Evolutionary conservation across 2,113 vertebrate species (phyloP).

Genomic region (Peromyscus polionotus): DNA sequence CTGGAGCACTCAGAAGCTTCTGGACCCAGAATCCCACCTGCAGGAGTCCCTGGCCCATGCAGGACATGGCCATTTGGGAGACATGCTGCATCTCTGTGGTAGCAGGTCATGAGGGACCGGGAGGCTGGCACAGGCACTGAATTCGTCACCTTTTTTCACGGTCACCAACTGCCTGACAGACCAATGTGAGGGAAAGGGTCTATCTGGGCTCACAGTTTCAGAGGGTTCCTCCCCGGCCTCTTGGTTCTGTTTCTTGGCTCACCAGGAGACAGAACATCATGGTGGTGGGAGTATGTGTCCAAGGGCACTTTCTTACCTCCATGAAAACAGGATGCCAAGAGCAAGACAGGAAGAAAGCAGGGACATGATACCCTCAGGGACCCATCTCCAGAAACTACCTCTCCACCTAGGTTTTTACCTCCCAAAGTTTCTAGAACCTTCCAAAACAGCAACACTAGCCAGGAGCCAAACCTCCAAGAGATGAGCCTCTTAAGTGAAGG

Average conservation of each 20-base stretch:
- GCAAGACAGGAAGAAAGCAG: neutral
- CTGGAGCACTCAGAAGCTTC: too few species aligned
- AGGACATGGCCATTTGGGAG: neutral
- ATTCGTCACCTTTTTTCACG: too few species aligned
- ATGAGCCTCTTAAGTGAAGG: neutral
- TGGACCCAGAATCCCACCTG: neutral
- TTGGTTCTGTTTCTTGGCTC: neutral
- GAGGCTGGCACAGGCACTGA: neutral
- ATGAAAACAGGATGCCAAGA: neutral
- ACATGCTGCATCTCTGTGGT: neutral
- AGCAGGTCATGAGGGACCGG: neutral
- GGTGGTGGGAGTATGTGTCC: neutral
- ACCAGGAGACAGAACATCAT: neutral
- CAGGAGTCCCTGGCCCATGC: neutral
- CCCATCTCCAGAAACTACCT: neutral
- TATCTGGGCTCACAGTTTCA: neutral
- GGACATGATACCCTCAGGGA: too few species aligned
- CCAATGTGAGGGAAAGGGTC: neutral
- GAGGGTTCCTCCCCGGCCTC: neutral
- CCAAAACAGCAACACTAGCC: too few species aligned
- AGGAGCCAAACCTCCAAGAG: neutral
- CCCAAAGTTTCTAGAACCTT: neutral
- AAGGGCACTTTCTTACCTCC: neutral
- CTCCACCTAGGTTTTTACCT: neutral
- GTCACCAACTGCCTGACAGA: neutral